Base-by-base conservation (phyloP, 2,888 invertebrate genomes). In the Coleophora deauratella region DNA sequence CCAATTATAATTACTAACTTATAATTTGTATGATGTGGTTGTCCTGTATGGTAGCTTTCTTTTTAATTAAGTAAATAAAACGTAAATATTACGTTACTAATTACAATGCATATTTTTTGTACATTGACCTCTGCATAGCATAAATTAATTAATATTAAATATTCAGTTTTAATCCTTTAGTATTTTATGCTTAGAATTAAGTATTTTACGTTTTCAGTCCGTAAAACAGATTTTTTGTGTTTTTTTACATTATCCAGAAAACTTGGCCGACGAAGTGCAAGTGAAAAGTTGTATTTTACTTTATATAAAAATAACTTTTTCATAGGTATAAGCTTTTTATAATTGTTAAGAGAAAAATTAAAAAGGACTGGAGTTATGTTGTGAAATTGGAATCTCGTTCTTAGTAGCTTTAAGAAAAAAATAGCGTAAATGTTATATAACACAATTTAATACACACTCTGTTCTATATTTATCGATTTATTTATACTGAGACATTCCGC, bases 401-500 rank as follows among this genome's bases (percentile, higher is more conserved):
- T 33, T 13, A 8, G 6, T 14, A 33, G 12, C 9, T 33, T 13
- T 14, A 12, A 13, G 12, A 3, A n/a, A n/a, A n/a, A n/a, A n/a
- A n/a, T n/a, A n/a, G n/a, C n/a, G n/a, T n/a, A n/a, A n/a, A n/a
- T n/a, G n/a, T n/a, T n/a, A n/a, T n/a, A n/a, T n/a, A n/a, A n/a
- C n/a, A n/a, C n/a, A n/a, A n/a, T n/a, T n/a, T n/a, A n/a, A 27
- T 35, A 27, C 35, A 11, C 11, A 35, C 13, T 37, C 6, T 21
- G 6, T 36, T 35, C 21, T n/a, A 6, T 35, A 2, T 27, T 21
- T 21, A 4, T 21, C 21, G 3, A 21, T 21, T 21, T 21, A 6
- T 21, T 21, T 21, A 21, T 70, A 67, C 66, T 72, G 51, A 59
- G 55, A 73, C 74, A 74, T 75, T 73, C 74, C 74, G 61, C 57